A percentile compares a stretch with the other conserved stretches of the same genome.
phyloP scores from a whole-genome alignment of 1,140 invertebrate genomes.

The Cotesia vestalis region DNA sequence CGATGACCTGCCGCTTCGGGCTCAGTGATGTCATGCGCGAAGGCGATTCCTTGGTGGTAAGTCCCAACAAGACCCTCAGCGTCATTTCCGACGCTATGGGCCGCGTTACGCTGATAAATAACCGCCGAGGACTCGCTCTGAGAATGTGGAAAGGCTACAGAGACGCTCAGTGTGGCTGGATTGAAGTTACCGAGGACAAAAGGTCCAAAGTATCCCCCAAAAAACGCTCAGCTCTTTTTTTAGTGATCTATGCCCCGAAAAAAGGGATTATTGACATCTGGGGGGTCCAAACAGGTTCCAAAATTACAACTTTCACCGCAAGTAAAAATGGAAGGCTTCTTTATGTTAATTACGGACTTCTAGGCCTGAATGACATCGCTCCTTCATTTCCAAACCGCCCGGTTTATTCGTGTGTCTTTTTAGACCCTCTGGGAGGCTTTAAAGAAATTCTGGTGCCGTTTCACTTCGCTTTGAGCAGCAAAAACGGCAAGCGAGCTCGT shows the following conservation, averaged over 20 bases:
- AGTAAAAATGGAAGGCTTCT: constrained; percentile 82
- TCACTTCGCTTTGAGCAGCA: constrained; percentile 86
- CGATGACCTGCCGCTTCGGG: constrained; percentile 79
- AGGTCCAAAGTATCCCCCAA: constrained; percentile 20
- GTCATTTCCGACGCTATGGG: constrained; percentile 87
- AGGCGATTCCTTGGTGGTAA: constrained; percentile 77
- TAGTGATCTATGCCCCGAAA: constrained; percentile 87
- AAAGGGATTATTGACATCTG: constrained; percentile 88
- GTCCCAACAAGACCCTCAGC: constrained; percentile 82
- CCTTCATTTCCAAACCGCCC: constrained; percentile 66
- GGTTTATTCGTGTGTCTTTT: constrained; percentile 78
- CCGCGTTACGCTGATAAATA: constrained; percentile 85
- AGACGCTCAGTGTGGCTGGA: constrained; percentile 91
- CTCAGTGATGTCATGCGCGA: constrained; percentile 83
- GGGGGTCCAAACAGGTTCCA: constrained; percentile 83
- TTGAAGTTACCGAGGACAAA: constrained; percentile 78
- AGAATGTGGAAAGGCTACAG: constrained; percentile 94
- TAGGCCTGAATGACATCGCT: constrained; percentile 71
- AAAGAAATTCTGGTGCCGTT: constrained; percentile 89
- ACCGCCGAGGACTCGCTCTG: constrained; percentile 79
- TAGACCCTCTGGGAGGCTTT: constrained; percentile 82
- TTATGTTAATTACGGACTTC: constrained; percentile 81
- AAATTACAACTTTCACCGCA: constrained; percentile 90
- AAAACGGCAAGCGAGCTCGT: constrained; percentile 84
- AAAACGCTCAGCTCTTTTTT: constrained; percentile 73